Base-by-base conservation (phyloP, 2,888 invertebrate species). In the Metacarcinus magister region DNA sequence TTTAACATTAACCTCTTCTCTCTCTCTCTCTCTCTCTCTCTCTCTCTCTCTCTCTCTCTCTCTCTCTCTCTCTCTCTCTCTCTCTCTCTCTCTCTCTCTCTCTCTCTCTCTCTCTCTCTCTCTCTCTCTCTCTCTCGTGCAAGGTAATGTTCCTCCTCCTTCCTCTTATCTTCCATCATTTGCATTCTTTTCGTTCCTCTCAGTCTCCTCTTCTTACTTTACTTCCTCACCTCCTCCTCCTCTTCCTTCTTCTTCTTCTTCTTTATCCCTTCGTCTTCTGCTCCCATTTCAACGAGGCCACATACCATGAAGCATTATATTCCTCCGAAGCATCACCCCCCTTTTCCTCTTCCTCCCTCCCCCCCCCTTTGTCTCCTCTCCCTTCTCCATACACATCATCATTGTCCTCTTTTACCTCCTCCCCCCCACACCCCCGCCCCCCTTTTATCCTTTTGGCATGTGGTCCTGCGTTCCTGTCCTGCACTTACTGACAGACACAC, bases 251-350 rank as follows among this genome's bases (percentile, higher is more conserved):
- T 8, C 82, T n/a, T 5, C 67, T 67, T 23, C 67, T 10, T 7
- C 54, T 10, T 7, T 7, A 10, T 7, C 54, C 16, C 67, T 67
- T 67, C 67, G n/a, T n/a, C 82, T 82, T 32, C 5, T 82, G 82
- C 82, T 82, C 82, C 82, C 32, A 46, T 82, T 82, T 82, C 10
- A 13, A 32, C 82, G 82, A 82, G 82, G 82, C 82, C 82, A 32
- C 82, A 82, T 82, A 82, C 82, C 82, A 82, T n/a, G 5, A 82
- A 82, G 82, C 82, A 91, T 91, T 91, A 91, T 46, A 7, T n/a
- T 44, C 44, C 23, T 44, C 10, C 28, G n/a, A 44, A 44, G n/a
- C 82, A 82, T 32, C 32, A 23, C 23, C 67, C 67, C 23, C 82
- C 28, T 82, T 32, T 32, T 82, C 82, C 82, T 82, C 82, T 13